Base-by-base conservation (phyloP, 1,140 invertebrate genomes). In the Anagrus nilaparvatae region DNA sequence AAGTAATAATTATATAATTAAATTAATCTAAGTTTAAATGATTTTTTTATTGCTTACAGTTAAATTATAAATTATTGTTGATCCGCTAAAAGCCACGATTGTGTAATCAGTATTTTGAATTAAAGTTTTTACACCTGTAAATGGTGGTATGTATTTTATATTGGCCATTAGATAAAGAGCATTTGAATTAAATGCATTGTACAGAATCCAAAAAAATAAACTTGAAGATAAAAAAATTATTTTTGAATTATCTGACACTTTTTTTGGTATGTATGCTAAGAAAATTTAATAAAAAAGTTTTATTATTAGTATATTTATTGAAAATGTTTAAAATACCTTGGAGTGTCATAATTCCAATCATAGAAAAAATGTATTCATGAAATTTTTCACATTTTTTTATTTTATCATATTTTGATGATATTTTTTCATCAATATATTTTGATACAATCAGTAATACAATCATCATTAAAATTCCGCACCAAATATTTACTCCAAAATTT, bases 161-260 rank as follows among this genome's bases (percentile, higher is more conserved):
- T 50, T 43, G 8, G 41, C 44, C 56, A 59, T 56, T 7, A 42
- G 47, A 31, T 41, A 48, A 36, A 59, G 51, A 2, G 54, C 44
- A 29, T 54, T 23, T 1, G 55, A 52, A 25, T 31, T 55, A 19
- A 54, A 57, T 12, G 47, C 39, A 32, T 50, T 44, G 3, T 57
- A n/a, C 14, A 54, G 32, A 4, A 56, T 8, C 51, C 50, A 59
- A 6, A 48, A 48, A 16, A 54, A 59, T 7, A 51, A 16, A 25
- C 44, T 51, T n/a, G 51, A 54, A 7, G 40, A 51, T 0, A 54
- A 8, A 3, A 48, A 45, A 1, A 59, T 38, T 17, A 54, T 46
- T 32, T 44, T 53, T 2, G 48, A 51, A 32, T 51, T 49, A 3
- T 32, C 43, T 5, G 50, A 28, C 18, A 48, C 36, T 23, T 40